phyloP scores from a whole-genome alignment of 2,113 vertebrate genomes.

The Carlito syrichta region DNA sequence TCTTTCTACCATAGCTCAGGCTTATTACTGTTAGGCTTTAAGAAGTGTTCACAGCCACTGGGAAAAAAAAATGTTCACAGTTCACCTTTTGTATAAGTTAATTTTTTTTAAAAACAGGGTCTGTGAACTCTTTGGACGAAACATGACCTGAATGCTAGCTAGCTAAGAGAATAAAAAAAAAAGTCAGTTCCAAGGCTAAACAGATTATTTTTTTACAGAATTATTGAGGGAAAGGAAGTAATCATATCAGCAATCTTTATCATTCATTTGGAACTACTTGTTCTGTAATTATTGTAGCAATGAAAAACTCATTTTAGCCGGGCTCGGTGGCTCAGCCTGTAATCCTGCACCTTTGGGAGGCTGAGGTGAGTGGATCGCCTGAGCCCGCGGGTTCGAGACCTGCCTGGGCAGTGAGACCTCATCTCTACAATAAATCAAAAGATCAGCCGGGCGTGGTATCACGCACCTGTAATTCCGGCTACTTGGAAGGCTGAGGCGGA shows the following conservation, averaged over 20 bases:
- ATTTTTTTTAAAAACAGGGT: background rate
- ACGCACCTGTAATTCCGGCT: too few species aligned
- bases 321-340: too few species aligned
- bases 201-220: background rate
- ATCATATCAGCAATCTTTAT: background rate
- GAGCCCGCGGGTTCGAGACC: too few species aligned
- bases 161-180: background rate
- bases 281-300: background rate
- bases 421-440: too few species aligned
- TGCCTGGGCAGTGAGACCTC: too few species aligned
- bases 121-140: background rate
- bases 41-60: background rate
- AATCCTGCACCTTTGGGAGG: too few species aligned
- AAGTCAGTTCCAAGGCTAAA: background rate
- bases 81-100: background rate
- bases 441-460: too few species aligned
- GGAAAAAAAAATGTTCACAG: background rate
- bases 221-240: background rate
- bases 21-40: background rate
- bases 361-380: too few species aligned
- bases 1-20: background rate
- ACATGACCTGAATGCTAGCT: background rate
- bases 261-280: background rate
- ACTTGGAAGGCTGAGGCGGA: too few species aligned
- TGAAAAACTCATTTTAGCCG: conserved; percentile 14